Percentiles rank a stretch among this genome's conserved stretches.
Evolutionary conservation across 2,797 vertebrate genomes (phyloP).

Genomic region (Darevskia nairensis): DNA sequence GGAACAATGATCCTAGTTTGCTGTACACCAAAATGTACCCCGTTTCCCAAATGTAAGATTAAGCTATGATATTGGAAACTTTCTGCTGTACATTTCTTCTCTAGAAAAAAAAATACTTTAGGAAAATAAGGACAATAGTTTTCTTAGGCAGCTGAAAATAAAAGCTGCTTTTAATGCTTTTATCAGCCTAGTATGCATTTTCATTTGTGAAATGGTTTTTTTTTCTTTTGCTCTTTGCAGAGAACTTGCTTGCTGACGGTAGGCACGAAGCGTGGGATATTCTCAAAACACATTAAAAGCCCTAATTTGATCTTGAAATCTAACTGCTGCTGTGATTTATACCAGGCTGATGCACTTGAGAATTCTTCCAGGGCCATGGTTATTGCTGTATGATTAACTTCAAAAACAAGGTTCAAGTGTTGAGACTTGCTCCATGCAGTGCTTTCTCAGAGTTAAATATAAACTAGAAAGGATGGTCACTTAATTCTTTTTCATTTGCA

Average conservation of each 20-base stretch:
- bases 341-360: background rate
- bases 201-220: background rate
- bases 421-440: background rate
- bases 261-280: background rate
- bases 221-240: background rate
- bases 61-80: background rate
- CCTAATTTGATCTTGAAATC: constrained; percentile 7
- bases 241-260: background rate
- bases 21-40: background rate
- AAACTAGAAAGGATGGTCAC: constrained; percentile 31
- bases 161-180: constrained; percentile 38
- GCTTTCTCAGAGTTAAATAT: constrained; percentile 30
- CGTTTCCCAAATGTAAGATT: background rate
- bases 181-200: constrained; percentile 26
- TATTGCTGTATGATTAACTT: constrained; percentile 30
- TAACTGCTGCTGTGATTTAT: accelerated
- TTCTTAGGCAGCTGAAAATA: background rate
- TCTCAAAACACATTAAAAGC: background rate
- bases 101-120: background rate
- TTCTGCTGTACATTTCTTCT: background rate
- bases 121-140: constrained; percentile 2
- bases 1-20: background rate
- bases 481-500: constrained; percentile 43
- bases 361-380: constrained; percentile 9
- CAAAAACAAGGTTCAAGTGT: constrained; percentile 39